Evolutionary conservation across 2,797 vertebrate genomes (phyloP), one percentile per base, ranked within the genome.

Genomic region (Emydoidea blandingii): DNA sequence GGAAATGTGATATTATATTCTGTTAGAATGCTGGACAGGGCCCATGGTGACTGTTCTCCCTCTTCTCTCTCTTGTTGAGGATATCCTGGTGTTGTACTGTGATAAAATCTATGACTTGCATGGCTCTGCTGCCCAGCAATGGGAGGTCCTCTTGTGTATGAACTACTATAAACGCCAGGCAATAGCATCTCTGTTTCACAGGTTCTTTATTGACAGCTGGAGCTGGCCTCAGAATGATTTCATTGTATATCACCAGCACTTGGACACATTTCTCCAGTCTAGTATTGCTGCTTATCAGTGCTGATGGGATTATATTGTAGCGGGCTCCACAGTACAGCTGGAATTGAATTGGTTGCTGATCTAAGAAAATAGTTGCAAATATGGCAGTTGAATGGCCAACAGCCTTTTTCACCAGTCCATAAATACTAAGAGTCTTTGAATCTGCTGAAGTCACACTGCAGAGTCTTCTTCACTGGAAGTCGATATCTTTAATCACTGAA

Each of bases 271-370:
- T 62, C 83, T 93, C 34, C 76, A 52, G 49, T 5, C 83, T 72
- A 85, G 65, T 65, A 54, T 49, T 37, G 88, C 87, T 92, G 83
- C 87, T 95, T 95, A 90, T 91, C 92, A 81, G 25, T 4, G 81
- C 85, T 6, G 0, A 79, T 83, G 88, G 72, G 88, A 85, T 94
- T 92, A 95, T 83, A 65, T 87, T 52, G 85, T 31, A 49, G 25
- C 44, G 31, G 44, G 44, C 29, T 29, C 8, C n/a, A 49, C 74
- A 49, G 15, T 49, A 25, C 41, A 78, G 44, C 74, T 49, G 74
- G 12, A 76, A 47, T 76, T 7, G 7, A 47, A 29, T 8, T 47
- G 74, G 16, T 12, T 8, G 14, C 15, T 78, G 44, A 47, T 18
- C 74, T 49, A 31, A 72, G n/a, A 41, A 41, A 8, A 25, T 25